Conservation (phyloP, 2,113 vertebrate species). For the Vanacampus margaritifer region DNA sequence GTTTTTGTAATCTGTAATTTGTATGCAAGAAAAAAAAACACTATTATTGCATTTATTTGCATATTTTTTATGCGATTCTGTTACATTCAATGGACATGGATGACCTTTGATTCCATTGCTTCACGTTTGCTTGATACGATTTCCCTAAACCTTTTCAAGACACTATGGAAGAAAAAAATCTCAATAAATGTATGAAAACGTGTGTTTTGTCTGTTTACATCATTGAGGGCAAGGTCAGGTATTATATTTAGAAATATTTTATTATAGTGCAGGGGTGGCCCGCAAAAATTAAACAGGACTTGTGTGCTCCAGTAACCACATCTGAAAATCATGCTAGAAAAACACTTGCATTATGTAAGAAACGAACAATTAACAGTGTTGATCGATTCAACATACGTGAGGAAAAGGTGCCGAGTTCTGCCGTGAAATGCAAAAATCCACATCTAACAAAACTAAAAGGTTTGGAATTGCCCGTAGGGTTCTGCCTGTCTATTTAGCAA, state of each 20-base stretch:
- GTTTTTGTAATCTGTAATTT: constrained; percentile 73
- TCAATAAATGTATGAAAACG: constrained; percentile 70
- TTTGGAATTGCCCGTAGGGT: no score
- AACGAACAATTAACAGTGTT: no score
- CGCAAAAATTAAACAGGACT: no score
- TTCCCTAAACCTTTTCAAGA: constrained; percentile 70
- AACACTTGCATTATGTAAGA: no score
- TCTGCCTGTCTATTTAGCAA: no score
- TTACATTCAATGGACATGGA: constrained; percentile 65
- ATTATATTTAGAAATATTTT: not conserved
- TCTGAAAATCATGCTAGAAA: no score
- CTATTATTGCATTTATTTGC: constrained; percentile 65
- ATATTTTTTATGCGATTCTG: constrained; percentile 64
- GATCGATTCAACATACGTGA: no score
- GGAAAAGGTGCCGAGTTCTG: no score
- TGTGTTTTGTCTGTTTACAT: constrained; percentile 10
- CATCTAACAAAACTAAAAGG: no score
- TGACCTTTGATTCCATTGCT: constrained; percentile 63
- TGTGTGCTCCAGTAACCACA: not conserved
- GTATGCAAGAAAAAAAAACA: constrained; percentile 50
- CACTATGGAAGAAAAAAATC: constrained; percentile 62
- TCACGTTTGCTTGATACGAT: constrained; percentile 65
- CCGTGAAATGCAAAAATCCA: no score
- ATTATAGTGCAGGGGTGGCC: no score
- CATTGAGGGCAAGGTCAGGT: not conserved